Evolutionary conservation across 2,888 invertebrate species (phyloP), one percentile per base, ranked within the genome.

Genomic region (Clunio marinus): DNA sequence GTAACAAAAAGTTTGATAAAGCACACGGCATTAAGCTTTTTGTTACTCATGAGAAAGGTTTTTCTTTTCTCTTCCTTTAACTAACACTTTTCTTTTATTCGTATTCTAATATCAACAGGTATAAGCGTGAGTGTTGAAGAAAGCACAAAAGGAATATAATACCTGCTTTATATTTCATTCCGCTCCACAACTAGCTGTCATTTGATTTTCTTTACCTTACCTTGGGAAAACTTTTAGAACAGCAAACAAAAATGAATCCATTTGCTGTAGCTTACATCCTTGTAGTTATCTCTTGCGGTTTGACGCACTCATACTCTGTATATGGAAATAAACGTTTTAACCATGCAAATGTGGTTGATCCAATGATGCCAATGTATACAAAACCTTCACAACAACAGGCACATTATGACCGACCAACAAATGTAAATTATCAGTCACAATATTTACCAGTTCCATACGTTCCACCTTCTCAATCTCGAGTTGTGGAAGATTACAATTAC

Each of bases 261-360:
- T 32, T 68, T 17, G 27, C 41, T 24, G 45, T 37, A 22, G 32
- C 58, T 25, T 58, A 58, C 25, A 41, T 58, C 10, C n/a, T n/a
- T n/a, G 17, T 68, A 13, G 27, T 35, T 2, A 7, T 68, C 41
- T 58, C 58, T 13, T 58, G 68, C 41, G 58, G 68, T 24, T 25
- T 68, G 24, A 17, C 68, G 22, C 57, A 68, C 15, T 69, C 70
- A 27, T 73, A 73, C 70, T 72, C 72, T 32, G 70, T 72, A 5
- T 72, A 72, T 60, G 20, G 37, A 32, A 46, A 71, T 72, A 57
- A 73, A 70, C 55, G 73, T 27, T 72, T 72, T 63, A 71, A 72
- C 55, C 70, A 71, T 8, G 71, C 72, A 3, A 69, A 63, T 62
- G 28, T 68, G 46, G 27, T 69, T 17, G 27, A 65, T n/a, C 22